A percentile compares a stretch with the other conserved stretches of the same genome.
Conservation (phyloP, 2,888 invertebrate genomes). For the Pteria penguin region DNA sequence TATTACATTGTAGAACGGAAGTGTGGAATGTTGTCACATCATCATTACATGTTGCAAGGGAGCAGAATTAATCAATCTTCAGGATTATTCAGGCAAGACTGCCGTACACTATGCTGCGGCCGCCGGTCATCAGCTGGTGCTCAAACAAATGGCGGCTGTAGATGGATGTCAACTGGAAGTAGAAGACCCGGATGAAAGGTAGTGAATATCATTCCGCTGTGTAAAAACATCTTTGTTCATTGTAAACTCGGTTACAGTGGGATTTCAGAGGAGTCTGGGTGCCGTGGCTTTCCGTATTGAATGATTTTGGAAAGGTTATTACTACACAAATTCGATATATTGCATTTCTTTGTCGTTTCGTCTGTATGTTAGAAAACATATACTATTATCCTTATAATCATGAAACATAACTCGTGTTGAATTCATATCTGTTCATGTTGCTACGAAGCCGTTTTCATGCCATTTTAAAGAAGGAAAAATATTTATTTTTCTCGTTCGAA, state of each 20-base stretch:
- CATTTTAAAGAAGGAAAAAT: too few species aligned
- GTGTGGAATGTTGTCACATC: constrained; percentile 60
- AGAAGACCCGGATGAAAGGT: constrained; percentile 65
- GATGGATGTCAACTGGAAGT: constrained; percentile 45
- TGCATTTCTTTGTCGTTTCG: too few species aligned
- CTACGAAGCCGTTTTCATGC: too few species aligned
- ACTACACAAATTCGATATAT: too few species aligned
- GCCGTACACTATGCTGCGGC: constrained; percentile 75
- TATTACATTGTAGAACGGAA: too few species aligned
- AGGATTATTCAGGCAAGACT: constrained; percentile 72
- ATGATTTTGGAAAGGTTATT: background rate
- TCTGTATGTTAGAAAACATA: too few species aligned
- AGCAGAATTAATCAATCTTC: constrained; percentile 49
- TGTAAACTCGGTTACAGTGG: background rate
- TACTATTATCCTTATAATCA: too few species aligned
- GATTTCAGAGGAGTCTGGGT: background rate
- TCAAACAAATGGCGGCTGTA: constrained; percentile 53
- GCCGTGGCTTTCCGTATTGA: background rate
- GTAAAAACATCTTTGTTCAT: too few species aligned
- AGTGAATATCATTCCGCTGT: background rate
- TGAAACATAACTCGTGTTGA: too few species aligned
- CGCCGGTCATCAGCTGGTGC: constrained; percentile 66
- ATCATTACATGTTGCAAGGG: constrained; percentile 51
- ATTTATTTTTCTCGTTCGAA: too few species aligned
- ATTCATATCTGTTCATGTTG: too few species aligned